Percentiles rank a stretch among this genome's conserved stretches.
Evolutionary conservation across 2,113 vertebrate species (phyloP).

Genomic region (Hymenochirus boettgeri): DNA sequence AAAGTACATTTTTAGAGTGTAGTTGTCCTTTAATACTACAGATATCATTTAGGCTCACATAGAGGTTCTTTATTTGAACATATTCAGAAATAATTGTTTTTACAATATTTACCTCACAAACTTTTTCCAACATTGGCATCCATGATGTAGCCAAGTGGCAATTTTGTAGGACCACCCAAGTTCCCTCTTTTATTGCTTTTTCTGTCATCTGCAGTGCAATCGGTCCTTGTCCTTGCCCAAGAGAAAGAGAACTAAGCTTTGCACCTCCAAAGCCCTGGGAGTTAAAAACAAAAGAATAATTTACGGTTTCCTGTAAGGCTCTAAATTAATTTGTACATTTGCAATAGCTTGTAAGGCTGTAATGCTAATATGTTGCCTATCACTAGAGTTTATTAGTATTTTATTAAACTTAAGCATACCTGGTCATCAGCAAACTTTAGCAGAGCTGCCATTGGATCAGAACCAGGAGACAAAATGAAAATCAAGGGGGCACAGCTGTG

Average conservation of each 20-base stretch:
- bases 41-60: too few species aligned
- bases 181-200: conserved; percentile 73
- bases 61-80: too few species aligned
- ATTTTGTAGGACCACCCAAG: conserved; percentile 87
- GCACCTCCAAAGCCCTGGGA: conserved; percentile 72
- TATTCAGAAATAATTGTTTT: too few species aligned
- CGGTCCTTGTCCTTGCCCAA: conserved; percentile 88
- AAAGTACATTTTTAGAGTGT: too few species aligned
- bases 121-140: conserved; percentile 82
- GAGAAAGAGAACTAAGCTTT: conserved; percentile 79
- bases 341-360: too few species aligned
- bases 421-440: conserved; percentile 82
- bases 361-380: too few species aligned
- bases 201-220: conserved; percentile 83
- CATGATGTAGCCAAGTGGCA: conserved; percentile 87
- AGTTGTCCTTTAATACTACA: too few species aligned
- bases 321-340: too few species aligned
- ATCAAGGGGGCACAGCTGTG: conserved; percentile 75
- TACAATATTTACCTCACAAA: conserved; percentile 78
- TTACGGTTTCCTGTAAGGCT: too few species aligned
- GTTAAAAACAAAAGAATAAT: conserved; percentile 19
- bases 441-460: conserved; percentile 78
- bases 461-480: conserved; percentile 77
- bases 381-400: too few species aligned
- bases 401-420: conserved; percentile 64